Evolutionary conservation across 1,140 invertebrate species (phyloP), one percentile per base, ranked within the genome.

Genomic region (Colletes gigas): DNA sequence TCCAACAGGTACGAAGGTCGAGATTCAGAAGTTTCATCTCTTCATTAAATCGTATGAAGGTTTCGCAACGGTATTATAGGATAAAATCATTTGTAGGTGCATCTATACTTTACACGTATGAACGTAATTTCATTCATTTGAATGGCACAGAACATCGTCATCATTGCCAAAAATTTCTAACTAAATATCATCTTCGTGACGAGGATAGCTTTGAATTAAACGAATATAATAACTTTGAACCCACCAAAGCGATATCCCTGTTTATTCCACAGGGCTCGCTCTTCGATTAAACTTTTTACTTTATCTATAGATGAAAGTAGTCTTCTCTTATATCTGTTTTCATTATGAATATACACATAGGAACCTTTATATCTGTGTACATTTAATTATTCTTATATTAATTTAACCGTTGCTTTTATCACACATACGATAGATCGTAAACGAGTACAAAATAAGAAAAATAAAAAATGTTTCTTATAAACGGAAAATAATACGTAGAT

Each of bases 281-380:
- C n/a, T 44, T 67, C 44, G n/a, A 57, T 67, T 19, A 3, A 77
- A 50, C 12, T n/a, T 57, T 47, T 15, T 12, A 63, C 17, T 59
- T 19, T 8, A 59, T 75, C 10, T 50, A 50, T 15, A 30, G 3
- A 63, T 63, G 30, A 2, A 30, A 30, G 30, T 63, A 63, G 17
- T 15, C 41, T 44, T 66, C 7, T 8, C 8, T 78, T 62, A 59
- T 41, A 19, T 63, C 2, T 52, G 12, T 44, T 59, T 67, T 59
- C 21, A 54, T 3, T 66, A 66, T 66, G 52, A 60, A 67, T 68
- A 80, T 72, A 60, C 71, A 60, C 63, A n/a, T 80, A 80, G 78
- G 78, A 80, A 80, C 78, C 72, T 66, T 74, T 73, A 50, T 47
- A 50, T 72, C 52, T 63, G 70, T 73, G 55, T 66, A 73, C 60